phyloP scores from a whole-genome alignment of 2,888 invertebrate genomes.

The Therioaphis trifolii region DNA sequence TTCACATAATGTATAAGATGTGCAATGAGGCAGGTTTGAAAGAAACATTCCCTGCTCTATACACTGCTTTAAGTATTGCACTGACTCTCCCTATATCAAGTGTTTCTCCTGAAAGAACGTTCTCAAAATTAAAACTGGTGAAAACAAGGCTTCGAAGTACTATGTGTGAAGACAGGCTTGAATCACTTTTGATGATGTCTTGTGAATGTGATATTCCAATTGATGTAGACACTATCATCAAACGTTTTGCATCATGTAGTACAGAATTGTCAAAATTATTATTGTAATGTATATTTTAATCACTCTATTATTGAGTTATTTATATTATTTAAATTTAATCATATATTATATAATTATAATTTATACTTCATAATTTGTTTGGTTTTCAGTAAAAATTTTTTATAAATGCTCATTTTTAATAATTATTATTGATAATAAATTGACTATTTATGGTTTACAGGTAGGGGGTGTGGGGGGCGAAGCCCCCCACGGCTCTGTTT shows the following conservation, averaged over 20 bases:
- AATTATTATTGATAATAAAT: too few species aligned
- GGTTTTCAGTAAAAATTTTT: too few species aligned
- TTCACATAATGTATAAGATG: slow-evolving; percentile 13
- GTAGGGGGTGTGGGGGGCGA: too few species aligned
- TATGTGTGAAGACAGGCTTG: slow-evolving; percentile 7
- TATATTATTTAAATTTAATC: too few species aligned
- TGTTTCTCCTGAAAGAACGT: not conserved
- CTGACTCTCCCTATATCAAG: slow-evolving; percentile 24
- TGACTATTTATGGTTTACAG: too few species aligned
- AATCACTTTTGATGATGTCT: slow-evolving; percentile 18
- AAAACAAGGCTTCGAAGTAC: slow-evolving; percentile 25
- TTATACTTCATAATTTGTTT: too few species aligned
- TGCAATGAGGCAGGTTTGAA: slow-evolving; percentile 20
- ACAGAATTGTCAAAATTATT: not conserved
- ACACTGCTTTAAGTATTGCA: not conserved
- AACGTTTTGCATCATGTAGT: slow-evolving; percentile 6
- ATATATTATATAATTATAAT: too few species aligned
- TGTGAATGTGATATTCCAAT: slow-evolving; percentile 21
- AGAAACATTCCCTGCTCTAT: slow-evolving; percentile 18
- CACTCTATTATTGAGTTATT: too few species aligned
- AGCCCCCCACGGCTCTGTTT: too few species aligned
- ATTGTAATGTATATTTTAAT: too few species aligned
- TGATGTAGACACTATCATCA: not conserved
- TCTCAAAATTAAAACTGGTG: slow-evolving; percentile 11
- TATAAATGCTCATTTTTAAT: too few species aligned